Evolutionary conservation across 2,113 vertebrate species (phyloP), one percentile per base, ranked within the genome.

Genomic region (Dolichallabes microphthalmus): DNA sequence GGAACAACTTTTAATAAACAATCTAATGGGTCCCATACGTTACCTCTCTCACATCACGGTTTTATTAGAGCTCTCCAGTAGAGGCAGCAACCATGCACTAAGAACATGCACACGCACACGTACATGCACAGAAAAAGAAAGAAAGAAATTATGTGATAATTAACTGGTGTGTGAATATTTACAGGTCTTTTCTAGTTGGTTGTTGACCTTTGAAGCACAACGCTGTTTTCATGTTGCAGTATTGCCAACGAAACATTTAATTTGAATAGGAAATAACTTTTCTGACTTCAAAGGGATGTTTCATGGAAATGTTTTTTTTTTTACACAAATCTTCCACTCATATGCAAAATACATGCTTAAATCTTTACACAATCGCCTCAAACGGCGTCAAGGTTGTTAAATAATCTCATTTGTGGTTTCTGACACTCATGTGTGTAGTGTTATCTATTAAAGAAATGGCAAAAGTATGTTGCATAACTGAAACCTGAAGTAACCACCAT

Each of bases 1-100:
- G 86, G 86, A 68, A 87, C 87, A 91, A 94, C 93, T 96, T 97
- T 97, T 97, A 96, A 98, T 97, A 97, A 97, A 91, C 92, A 94
- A 94, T 94, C 94, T 97, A 97, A 97, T 97, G 86, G 58, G 90
- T 95, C 94, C 94, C 96, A 97, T 93, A 95, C 90, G 91, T 88
- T 87, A 91, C 82, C 68, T 90, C 89, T 90, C 92, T 93, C 92
- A 88, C 87, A 91, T 92, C 90, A 90, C 85, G 89, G 45, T 57
- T 89, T 92, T 87, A 85, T 87, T 90, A 85, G 83, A 88, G 91
- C 89, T 88, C 90, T 88, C 89, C 76, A 79, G 82, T 64, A 80
- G 76, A 77, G 82, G 81, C 84, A 83, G 77, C 69, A 83, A 61
- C 22, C 32, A 57, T 30, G 61, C 80, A 39, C 68, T 82, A 58